A percentile compares a stretch with the other conserved stretches of the same genome.
Evolutionary conservation across 2,888 invertebrate genomes (phyloP).

Genomic region (Hipparchia sbordonii): DNA sequence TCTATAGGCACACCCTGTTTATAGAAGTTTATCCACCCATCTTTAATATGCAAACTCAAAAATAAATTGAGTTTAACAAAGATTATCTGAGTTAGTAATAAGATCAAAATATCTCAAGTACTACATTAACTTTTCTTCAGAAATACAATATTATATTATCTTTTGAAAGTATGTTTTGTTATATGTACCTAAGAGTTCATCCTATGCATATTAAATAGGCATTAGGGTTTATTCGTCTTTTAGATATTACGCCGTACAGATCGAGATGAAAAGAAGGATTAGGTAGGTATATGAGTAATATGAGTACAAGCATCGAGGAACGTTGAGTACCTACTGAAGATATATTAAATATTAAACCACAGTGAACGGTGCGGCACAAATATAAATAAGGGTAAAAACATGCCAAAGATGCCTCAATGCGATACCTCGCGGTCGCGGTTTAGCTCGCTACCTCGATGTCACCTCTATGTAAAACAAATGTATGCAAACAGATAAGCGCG

Average conservation of each 20-base stretch:
- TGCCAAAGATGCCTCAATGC: no score
- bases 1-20: no score
- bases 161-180: conserved; percentile 5
- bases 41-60: no score
- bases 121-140: neutral
- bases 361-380: neutral
- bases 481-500: no score
- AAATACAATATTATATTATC: neutral
- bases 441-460: no score
- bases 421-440: no score
- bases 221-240: conserved; percentile 6
- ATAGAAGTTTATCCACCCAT: no score
- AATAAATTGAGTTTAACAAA: no score
- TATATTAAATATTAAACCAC: neutral
- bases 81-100: no score
- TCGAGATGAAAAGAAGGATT: conserved; percentile 18
- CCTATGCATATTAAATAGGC: neutral
- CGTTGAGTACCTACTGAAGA: neutral
- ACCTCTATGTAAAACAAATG: no score
- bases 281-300: neutral
- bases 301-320: neutral
- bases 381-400: neutral
- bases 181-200: neutral
- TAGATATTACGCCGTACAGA: neutral
- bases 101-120: no score